These are phyloP conservation scores for Galerucella calmariensis DNA, from an alignment of 2,888 invertebrate species.

Conservation along the genomic window DNA sequence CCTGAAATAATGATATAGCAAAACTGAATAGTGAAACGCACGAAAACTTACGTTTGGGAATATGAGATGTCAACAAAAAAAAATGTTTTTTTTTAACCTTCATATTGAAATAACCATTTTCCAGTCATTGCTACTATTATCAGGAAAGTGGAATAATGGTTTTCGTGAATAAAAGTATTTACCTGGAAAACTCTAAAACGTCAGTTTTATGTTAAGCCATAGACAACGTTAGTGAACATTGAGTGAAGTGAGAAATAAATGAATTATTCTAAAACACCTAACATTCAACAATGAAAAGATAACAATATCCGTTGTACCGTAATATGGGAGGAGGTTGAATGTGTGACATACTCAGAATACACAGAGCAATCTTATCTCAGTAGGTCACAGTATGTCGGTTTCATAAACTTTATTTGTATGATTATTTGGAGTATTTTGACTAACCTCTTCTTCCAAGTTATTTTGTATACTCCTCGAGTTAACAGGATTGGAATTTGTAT, in stretches of 20 bases:
- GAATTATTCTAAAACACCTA: constrained; percentile 49
- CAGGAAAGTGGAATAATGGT: neutral
- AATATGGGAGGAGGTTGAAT: constrained; percentile 53
- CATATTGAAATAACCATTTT: neutral
- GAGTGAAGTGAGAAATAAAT: constrained; percentile 25
- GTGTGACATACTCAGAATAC: constrained; percentile 52
- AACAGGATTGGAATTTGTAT: constrained; percentile 50
- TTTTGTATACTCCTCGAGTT: constrained; percentile 61
- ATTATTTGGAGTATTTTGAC: constrained; percentile 59
- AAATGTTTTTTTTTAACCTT: neutral
- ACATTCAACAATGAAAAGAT: constrained; percentile 53
- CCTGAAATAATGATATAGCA: no score
- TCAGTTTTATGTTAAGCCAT: neutral
- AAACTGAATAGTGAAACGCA: no score
- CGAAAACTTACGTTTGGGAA: no score
- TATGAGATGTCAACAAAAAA: no score
- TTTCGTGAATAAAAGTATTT: neutral
- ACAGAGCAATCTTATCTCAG: constrained; percentile 51
- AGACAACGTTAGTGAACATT: constrained; percentile 33
- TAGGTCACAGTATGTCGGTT: constrained; percentile 91
- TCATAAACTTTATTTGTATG: constrained; percentile 85
- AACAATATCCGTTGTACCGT: constrained; percentile 53
- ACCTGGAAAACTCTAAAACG: neutral
- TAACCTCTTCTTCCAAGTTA: constrained; percentile 44
- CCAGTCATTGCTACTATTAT: neutral